Percentiles rank a stretch among this genome's conserved stretches.
These are phyloP conservation scores for Cavia porcellus DNA, from an alignment of 2,113 vertebrate genomes.

Conservation along the genomic window DNA sequence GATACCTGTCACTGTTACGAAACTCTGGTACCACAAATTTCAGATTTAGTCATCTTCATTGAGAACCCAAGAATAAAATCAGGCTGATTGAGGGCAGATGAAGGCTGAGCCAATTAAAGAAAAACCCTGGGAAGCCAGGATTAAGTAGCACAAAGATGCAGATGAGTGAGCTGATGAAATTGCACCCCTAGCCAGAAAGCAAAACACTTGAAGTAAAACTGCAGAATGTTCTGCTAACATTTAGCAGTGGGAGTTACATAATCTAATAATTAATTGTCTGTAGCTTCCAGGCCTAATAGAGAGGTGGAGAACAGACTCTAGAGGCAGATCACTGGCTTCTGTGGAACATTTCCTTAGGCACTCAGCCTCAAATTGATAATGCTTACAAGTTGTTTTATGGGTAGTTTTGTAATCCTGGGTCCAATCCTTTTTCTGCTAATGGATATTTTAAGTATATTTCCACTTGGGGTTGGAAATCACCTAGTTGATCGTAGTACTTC, in stretches of 20 bases:
- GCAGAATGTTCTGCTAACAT: conserved; percentile 60
- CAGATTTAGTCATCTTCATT: conserved; percentile 44
- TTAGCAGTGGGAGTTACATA: conserved; percentile 81
- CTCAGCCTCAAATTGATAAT: conserved; percentile 48
- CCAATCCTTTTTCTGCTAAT: conserved; percentile 55
- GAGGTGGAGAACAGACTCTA: conserved; percentile 62
- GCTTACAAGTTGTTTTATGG: conserved; percentile 58
- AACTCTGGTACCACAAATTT: neutral
- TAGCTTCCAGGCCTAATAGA: conserved; percentile 75
- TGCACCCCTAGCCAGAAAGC: conserved; percentile 62
- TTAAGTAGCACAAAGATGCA: conserved; percentile 75
- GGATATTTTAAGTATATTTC: conserved; percentile 61
- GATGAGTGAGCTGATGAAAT: conserved; percentile 78
- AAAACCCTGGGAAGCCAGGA: conserved; percentile 79
- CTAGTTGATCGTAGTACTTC: conserved; percentile 39
- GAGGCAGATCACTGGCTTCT: conserved; percentile 66
- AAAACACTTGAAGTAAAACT: conserved; percentile 70
- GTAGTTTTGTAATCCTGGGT: conserved; percentile 15
- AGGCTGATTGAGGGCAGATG: conserved; percentile 65
- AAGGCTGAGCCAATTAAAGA: conserved; percentile 80
- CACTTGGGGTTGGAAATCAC: conserved; percentile 26
- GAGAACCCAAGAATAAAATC: conserved; percentile 66
- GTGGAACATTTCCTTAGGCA: conserved; percentile 67
- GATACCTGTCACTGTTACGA: neutral
- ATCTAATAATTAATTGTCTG: conserved; percentile 84